Base-by-base conservation (phyloP, 2,113 vertebrate species). In the Charina bottae region DNA sequence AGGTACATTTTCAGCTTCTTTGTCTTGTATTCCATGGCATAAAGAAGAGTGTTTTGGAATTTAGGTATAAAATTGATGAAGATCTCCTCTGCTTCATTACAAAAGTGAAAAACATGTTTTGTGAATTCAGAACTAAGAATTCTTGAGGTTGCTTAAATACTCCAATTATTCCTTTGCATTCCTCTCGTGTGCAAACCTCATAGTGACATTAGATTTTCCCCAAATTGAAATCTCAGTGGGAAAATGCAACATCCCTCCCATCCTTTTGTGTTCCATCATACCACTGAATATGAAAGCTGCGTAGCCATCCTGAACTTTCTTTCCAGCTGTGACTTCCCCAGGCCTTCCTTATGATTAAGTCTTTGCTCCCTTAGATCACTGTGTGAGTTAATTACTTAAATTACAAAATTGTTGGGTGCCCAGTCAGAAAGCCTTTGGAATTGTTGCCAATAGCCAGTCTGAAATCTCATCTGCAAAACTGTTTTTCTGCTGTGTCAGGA, bases 341-440 rank as follows among this genome's bases (percentile, higher is more conserved):
- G 9, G 55, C 42, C 42, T 83, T 56, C 64, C 68, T 83, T 83
- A 53, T 92, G 64, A 83, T 83, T 59, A 88, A 60, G 86, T 24
- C 42, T 88, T 90, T 86, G 46, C 46, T 85, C 28, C 58, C 42
- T 92, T 88, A 88, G 91, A 92, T 46, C 23, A 53, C 37, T 83
- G 68, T 62, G 56, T 19, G 86, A 88, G 91, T 88, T 88, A 92
- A 92, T 89, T 92, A 92, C 68, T 89, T 92, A 92, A 92, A 88
- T 53, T 37, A 83, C 86, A 88, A 88, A 89, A 92, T 83, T 92
- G 86, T 85, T 91, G 90, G 90, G 90, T 72, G 60, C 53, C 68
- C 86, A 92, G 68, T 83, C 86, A 83, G 83, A 60, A 85, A 55
- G 42, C 59, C 13, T 53, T 49, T 92, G 91, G 91, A 62, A 88